Base-by-base conservation (phyloP, 2,113 vertebrate genomes). In the Colossoma macropomum region DNA sequence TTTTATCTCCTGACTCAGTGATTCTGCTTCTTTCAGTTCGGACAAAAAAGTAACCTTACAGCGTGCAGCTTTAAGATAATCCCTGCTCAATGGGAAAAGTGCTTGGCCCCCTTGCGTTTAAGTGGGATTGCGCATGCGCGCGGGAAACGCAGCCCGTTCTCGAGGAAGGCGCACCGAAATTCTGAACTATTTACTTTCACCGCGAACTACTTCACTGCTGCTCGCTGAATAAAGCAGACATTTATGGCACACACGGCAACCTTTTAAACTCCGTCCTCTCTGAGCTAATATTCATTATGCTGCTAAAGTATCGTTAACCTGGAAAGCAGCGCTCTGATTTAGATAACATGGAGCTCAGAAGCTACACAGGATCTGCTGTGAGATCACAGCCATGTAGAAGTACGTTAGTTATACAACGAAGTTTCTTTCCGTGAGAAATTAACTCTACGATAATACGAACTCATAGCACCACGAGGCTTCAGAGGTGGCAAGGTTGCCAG, bases 121-220 rank as follows among this genome's bases (percentile, higher is more conserved):
- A 15, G 38, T 12, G 34, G 21, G 34, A 11, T 11, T 6, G 68
- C 21, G 68, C 34, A 41, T 71, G 32, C 68, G 68, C 34, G 45
- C 21, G 63, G 13, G 32, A 25, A 23, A n/a, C 45, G 10, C n/a
- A 4, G 17, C 17, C 63, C 73, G 34, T 83, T 71, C 32, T 38
- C 41, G 50, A 12, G 21, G 34, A 63, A 63, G 59, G 34, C 75
- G 60, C 38, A 77, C n/a, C 28, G 52, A 77, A 80, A 74, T 66
- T 59, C 23, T 54, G 13, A 81, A 77, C 48, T 63, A 82, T 25
- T 62, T 83, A 78, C 79, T 74, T 73, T 79, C 54, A 27, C 59
- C 59, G 59, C 59, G 45, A 59, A n/a, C 34, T 27, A 38, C 28
- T 78, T 48, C 32, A 77, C 34, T 77, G 25, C 62, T 45, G 41